Percentiles rank a stretch among this genome's conserved stretches.
phyloP scores from a whole-genome alignment of 1,140 invertebrate genomes.

The Pseudomyrmex pallidus region DNA sequence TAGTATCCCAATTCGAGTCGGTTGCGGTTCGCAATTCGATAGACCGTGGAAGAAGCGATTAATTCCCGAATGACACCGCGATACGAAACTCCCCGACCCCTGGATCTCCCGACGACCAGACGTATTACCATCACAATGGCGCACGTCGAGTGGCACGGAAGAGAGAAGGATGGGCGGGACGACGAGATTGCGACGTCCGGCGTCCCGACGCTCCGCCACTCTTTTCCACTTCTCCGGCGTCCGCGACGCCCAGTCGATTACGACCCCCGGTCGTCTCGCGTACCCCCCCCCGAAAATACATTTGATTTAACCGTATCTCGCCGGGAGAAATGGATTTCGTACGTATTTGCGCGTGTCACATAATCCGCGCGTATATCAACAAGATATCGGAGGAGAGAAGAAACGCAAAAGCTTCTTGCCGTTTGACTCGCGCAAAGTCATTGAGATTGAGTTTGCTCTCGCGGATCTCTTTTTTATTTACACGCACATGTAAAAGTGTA shows the following conservation, averaged over 20 bases:
- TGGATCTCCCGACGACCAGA: conserved; percentile 47
- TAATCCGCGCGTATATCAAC: not conserved
- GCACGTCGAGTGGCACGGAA: conserved; percentile 68
- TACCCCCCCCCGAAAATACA: conserved; percentile 64
- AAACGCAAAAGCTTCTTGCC: not conserved
- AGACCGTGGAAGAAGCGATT: conserved; percentile 61
- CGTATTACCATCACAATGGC: conserved; percentile 81
- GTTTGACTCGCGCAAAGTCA: not conserved
- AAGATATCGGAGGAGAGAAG: not conserved
- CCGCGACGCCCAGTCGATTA: conserved; percentile 81
- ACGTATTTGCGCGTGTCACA: conserved; percentile 9
- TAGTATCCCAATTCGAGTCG: not conserved
- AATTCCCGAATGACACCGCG: conserved; percentile 67
- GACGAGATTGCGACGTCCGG: conserved; percentile 81
- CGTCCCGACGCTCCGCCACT: conserved; percentile 77
- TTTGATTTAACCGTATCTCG: conserved; percentile 67
- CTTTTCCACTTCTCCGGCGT: conserved; percentile 62
- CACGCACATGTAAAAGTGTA: too few relatives aligned
- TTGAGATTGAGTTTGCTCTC: too few relatives aligned
- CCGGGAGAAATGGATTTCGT: conserved; percentile 43
- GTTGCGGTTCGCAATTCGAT: conserved; percentile 47
- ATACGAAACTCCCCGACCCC: conserved; percentile 48
- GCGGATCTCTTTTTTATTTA: too few relatives aligned
- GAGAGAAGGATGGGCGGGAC: conserved; percentile 77
- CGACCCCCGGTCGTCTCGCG: conserved; percentile 34